Evolutionary conservation across 2,888 invertebrate genomes (phyloP).

Genomic region (Atethmia centrago): DNA sequence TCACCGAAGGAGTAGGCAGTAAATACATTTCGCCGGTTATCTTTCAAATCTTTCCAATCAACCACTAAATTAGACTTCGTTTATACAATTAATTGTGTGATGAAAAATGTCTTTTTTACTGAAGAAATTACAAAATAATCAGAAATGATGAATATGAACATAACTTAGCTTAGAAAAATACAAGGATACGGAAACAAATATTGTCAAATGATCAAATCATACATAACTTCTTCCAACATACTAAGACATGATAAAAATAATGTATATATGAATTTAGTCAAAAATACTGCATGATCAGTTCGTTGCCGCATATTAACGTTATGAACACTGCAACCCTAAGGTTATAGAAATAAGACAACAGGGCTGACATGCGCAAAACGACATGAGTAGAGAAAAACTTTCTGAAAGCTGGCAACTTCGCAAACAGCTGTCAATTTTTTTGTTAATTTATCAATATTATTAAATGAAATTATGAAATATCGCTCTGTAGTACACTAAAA

Average conservation of each 20-base stretch:
- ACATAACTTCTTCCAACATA: conserved; percentile 5
- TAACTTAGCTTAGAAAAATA: conserved; percentile 24
- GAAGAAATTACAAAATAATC: conserved; percentile 2
- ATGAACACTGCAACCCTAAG: neutral
- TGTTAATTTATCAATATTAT: neutral
- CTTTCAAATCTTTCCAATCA: neutral
- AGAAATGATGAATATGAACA: conserved; percentile 19
- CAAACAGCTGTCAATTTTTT: neutral
- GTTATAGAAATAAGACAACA: conserved; percentile 4
- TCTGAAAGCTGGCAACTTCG: neutral
- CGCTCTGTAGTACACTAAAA: neutral
- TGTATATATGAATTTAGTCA: conserved; percentile 1
- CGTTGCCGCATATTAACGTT: neutral
- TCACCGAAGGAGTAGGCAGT: neutral
- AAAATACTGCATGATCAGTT: conserved; percentile 31
- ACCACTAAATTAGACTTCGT: conserved; percentile 12
- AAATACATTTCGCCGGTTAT: neutral
- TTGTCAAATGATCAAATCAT: conserved; percentile 9
- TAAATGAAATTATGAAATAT: neutral
- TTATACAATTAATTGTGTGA: conserved; percentile 24
- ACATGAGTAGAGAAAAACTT: no score
- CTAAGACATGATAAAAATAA: conserved; percentile 10
- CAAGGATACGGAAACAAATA: conserved; percentile 4
- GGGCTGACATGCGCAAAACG: neutral
- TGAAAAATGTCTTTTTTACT: conserved; percentile 18